Evolutionary conservation across 2,797 vertebrate species (phyloP).

Genomic region (Tenualosa ilisha): DNA sequence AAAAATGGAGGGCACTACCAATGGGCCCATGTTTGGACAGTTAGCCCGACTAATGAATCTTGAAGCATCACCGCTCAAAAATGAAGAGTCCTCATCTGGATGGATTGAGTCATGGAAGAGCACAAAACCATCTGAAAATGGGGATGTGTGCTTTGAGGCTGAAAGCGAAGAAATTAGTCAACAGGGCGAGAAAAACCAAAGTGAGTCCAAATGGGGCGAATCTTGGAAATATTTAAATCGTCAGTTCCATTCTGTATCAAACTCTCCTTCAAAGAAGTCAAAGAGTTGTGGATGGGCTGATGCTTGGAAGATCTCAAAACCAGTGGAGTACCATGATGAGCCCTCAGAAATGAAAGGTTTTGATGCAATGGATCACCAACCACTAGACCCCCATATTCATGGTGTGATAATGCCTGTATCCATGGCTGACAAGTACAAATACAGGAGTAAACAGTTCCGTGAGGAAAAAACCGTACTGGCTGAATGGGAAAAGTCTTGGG

Average conservation of each 20-base stretch:
- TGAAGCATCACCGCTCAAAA: conserved; percentile 43
- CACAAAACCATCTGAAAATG: conserved; percentile 52
- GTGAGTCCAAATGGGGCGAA: conserved; percentile 46
- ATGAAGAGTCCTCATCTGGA: conserved; percentile 52
- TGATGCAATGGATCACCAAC: not conserved
- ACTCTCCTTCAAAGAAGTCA: conserved; percentile 17
- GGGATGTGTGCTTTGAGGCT: not conserved
- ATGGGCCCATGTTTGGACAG: conserved; percentile 18
- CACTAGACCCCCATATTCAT: conserved; percentile 28
- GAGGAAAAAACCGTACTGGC: conserved; percentile 33
- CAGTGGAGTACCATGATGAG: conserved; percentile 29
- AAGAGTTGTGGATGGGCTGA: conserved; percentile 46
- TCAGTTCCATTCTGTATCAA: conserved; percentile 29
- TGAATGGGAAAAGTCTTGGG: conserved; percentile 66
- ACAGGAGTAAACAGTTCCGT: conserved; percentile 34
- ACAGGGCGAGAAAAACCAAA: conserved; percentile 22
- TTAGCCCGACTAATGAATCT: not conserved
- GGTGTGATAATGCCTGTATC: conserved; percentile 38
- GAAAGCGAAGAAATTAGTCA: not conserved
- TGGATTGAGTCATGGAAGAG: conserved; percentile 64
- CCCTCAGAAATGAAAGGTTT: conserved; percentile 26
- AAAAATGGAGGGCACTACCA: conserved; percentile 6
- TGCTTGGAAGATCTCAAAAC: conserved; percentile 58
- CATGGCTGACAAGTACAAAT: conserved; percentile 35
- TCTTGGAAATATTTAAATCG: conserved; percentile 61